Evolutionary conservation across 2,888 invertebrate species (phyloP).

Genomic region (Diachrysia chrysitis): DNA sequence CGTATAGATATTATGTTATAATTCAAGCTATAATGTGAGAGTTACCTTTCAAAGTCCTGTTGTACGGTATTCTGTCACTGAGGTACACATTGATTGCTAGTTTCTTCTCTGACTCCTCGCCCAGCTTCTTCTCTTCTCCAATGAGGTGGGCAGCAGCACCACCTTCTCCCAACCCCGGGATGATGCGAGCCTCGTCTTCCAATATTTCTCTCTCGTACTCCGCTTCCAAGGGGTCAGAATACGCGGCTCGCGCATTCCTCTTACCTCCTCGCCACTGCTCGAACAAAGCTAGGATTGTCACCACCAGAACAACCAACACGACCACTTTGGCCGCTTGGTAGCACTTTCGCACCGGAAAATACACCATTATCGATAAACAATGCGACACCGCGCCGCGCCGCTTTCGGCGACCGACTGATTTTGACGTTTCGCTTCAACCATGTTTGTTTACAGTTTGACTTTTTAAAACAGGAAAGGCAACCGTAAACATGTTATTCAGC

Average conservation of each 20-base stretch:
- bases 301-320: constrained; percentile 73
- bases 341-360: constrained; percentile 82
- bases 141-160: constrained; percentile 91
- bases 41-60: constrained; percentile 92
- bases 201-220: constrained; percentile 87
- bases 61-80: constrained; percentile 96
- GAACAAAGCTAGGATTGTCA: constrained; percentile 76
- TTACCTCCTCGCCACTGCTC: constrained; percentile 84
- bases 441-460: constrained; percentile 75
- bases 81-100: constrained; percentile 96
- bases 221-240: constrained; percentile 64
- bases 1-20: background rate
- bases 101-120: constrained; percentile 93
- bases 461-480: constrained; percentile 80
- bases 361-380: constrained; percentile 69
- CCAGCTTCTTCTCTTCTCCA: constrained; percentile 90
- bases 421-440: constrained; percentile 69
- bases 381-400: constrained; percentile 56
- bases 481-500: constrained; percentile 90
- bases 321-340: constrained; percentile 76
- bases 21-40: constrained; percentile 12
- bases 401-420: constrained; percentile 69
- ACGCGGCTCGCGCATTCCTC: constrained; percentile 69
- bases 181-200: constrained; percentile 91
- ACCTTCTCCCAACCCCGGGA: constrained; percentile 92